Percentiles rank a stretch among this genome's conserved stretches.
Conservation (phyloP, 1,140 invertebrate species). For the Diachasma alloeum region DNA sequence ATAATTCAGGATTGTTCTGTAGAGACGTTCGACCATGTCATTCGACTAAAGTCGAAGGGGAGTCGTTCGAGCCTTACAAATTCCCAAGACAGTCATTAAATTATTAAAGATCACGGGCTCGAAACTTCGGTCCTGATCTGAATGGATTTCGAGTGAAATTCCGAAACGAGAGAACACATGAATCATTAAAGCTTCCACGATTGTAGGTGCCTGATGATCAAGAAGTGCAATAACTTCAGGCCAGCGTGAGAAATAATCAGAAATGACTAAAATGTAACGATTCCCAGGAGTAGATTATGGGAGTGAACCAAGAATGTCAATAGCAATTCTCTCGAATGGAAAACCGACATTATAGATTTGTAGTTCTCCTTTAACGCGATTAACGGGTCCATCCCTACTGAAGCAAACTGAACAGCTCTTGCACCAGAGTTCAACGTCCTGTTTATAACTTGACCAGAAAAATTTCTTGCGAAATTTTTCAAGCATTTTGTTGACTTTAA, state of each 20-base stretch:
- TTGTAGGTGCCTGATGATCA: conserved; percentile 22
- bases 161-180: conserved; percentile 32
- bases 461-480: background rate
- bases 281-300: background rate
- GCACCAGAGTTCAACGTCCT: background rate
- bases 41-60: conserved; percentile 54
- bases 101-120: conserved; percentile 47
- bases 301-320: background rate
- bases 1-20: too few species aligned
- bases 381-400: background rate
- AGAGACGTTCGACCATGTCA: too few species aligned
- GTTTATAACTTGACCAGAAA: background rate
- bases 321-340: background rate
- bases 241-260: too few species aligned
- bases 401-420: background rate
- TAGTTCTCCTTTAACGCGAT: background rate
- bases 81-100: conserved; percentile 40
- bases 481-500: background rate
- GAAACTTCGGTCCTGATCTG: conserved; percentile 54
- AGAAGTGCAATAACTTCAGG: conserved; percentile 31
- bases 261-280: background rate
- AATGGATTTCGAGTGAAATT: conserved; percentile 28
- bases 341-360: too few species aligned
- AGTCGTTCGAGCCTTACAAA: conserved; percentile 45
- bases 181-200: conserved; percentile 27